phyloP scores from a whole-genome alignment of 2,797 vertebrate species.

The Sebastes iracundus region DNA sequence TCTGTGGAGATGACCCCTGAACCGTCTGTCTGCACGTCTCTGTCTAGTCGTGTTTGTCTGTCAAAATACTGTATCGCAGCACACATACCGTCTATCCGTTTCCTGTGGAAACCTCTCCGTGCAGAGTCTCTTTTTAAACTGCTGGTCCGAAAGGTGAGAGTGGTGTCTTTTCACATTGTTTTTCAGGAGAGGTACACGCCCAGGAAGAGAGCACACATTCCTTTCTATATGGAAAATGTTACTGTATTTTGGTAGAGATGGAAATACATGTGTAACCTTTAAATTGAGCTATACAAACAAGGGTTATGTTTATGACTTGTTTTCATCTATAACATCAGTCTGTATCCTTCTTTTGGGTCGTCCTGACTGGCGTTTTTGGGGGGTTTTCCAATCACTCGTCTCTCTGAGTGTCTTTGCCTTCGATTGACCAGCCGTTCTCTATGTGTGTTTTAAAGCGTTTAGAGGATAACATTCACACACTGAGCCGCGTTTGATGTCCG shows the following conservation, averaged over 20 bases:
- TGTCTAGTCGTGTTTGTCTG: neutral
- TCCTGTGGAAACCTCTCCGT: conserved; percentile 55
- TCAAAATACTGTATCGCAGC: neutral
- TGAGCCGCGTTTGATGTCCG: conserved; percentile 45
- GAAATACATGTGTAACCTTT: neutral
- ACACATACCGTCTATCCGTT: conserved; percentile 1
- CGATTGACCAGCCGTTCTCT: conserved; percentile 22
- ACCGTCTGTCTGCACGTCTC: neutral
- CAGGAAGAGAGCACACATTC: neutral
- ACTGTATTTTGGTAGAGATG: neutral
- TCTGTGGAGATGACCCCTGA: neutral
- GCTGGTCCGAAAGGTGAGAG: conserved; percentile 19
- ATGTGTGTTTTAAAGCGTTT: neutral
- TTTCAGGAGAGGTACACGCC: neutral
- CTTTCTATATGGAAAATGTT: conserved; percentile 10
- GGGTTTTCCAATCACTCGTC: neutral
- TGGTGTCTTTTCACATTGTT: neutral
- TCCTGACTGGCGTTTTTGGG: neutral
- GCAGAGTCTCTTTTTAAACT: conserved; percentile 1
- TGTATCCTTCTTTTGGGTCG: neutral
- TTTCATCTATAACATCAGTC: neutral
- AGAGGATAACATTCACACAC: conserved; percentile 47
- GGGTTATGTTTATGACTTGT: neutral
- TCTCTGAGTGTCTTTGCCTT: conserved; percentile 10
- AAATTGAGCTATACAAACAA: neutral